phyloP scores from a whole-genome alignment of 2,888 invertebrate genomes.

The Neoitamus cyanurus region DNA sequence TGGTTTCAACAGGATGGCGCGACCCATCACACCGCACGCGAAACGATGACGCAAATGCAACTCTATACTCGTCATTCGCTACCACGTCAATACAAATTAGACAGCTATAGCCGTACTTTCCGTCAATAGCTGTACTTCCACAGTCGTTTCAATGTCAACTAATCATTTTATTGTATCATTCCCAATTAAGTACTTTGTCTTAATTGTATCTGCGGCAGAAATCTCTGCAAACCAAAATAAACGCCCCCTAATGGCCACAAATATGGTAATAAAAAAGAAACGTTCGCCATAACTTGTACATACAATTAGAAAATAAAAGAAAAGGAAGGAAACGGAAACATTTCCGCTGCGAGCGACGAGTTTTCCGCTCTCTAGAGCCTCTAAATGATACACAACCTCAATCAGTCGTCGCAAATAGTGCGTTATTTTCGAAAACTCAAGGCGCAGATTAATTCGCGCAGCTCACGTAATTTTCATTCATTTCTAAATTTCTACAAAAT shows the following conservation, averaged over 20 bases:
- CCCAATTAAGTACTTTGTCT: too few relatives aligned
- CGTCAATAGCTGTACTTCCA: too few relatives aligned
- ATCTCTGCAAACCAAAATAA: not conserved
- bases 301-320: not conserved
- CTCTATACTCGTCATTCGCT: too few relatives aligned
- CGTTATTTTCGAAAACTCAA: not conserved
- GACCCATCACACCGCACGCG: too few relatives aligned
- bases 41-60: too few relatives aligned
- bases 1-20: too few relatives aligned
- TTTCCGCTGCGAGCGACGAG: not conserved
- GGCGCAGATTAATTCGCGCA: not conserved
- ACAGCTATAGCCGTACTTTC: too few relatives aligned
- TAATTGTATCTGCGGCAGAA: too few relatives aligned
- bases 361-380: not conserved
- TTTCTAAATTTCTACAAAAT: constrained; percentile 1
- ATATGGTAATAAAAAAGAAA: not conserved
- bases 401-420: not conserved
- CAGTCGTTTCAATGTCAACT: too few relatives aligned
- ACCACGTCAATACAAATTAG: too few relatives aligned
- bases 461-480: constrained; percentile 1
- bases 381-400: not conserved
- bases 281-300: not conserved
- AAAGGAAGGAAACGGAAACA: not conserved
- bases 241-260: not conserved
- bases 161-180: too few relatives aligned